phyloP scores from a whole-genome alignment of 2,113 vertebrate species.

The Oxygymnocypris stewartii region DNA sequence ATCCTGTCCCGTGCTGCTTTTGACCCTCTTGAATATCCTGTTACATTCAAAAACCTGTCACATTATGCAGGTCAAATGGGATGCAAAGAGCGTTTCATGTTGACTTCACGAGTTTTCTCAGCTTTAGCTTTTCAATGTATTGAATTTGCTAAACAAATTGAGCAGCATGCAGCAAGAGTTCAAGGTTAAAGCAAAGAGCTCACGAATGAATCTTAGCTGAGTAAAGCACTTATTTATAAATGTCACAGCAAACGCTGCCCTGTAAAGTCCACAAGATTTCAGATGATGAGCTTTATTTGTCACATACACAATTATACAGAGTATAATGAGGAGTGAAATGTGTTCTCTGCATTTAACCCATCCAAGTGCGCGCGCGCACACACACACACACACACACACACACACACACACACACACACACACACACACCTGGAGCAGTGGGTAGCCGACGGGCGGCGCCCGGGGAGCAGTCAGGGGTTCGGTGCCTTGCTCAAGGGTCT shows the following conservation, averaged over 20 bases:
- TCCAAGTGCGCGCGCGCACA: too few species aligned
- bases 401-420: too few species aligned
- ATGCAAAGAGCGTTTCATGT: conserved; percentile 23
- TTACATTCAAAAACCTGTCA: conserved; percentile 25
- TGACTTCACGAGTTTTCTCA: neutral
- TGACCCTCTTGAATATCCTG: conserved; percentile 23
- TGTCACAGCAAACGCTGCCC: neutral
- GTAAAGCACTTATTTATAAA: neutral
- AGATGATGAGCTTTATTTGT: too few species aligned
- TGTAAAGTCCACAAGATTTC: neutral
- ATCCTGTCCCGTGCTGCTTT: neutral
- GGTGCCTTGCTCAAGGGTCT: too few species aligned
- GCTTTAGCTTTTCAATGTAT: neutral
- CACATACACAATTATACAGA: too few species aligned
- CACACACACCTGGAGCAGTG: too few species aligned
- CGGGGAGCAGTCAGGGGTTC: too few species aligned
- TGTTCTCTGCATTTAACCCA: too few species aligned
- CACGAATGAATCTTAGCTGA: neutral
- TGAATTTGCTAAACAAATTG: conserved; percentile 24
- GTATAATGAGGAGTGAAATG: too few species aligned
- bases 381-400: too few species aligned
- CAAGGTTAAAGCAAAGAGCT: neutral
- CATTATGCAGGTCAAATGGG: conserved; percentile 24
- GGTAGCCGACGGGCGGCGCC: too few species aligned
- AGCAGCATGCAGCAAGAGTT: conserved; percentile 4